Evolutionary conservation across 2,113 vertebrate genomes (phyloP).

Genomic region (Lethenteron reissneri): DNA sequence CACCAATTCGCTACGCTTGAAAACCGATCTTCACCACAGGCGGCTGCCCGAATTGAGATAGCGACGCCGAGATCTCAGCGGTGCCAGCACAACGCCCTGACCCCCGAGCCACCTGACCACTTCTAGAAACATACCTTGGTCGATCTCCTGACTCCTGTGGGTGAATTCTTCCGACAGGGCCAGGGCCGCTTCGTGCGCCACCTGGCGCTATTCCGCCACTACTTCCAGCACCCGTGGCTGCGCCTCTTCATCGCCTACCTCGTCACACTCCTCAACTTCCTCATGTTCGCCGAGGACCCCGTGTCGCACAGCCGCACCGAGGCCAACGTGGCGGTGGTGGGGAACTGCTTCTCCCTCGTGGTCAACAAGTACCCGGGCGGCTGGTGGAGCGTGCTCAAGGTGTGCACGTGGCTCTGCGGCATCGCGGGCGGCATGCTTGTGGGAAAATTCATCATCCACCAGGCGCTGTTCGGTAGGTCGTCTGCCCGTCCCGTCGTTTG

Average conservation of each 20-base stretch:
- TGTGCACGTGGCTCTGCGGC: constrained; percentile 64
- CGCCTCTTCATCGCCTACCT: constrained; percentile 80
- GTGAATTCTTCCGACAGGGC: not conserved
- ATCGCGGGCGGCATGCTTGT: constrained; percentile 58
- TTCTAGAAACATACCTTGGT: no score
- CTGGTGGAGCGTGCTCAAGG: constrained; percentile 68
- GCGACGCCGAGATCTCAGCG: no score
- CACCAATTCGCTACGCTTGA: no score
- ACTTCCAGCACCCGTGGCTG: constrained; percentile 95
- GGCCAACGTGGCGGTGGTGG: constrained; percentile 80
- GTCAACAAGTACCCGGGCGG: constrained; percentile 78
- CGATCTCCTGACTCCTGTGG: no score
- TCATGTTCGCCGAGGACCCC: constrained; percentile 90
- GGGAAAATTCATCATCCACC: constrained; percentile 89
- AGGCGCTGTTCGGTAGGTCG: constrained; percentile 71
- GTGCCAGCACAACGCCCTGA: no score
- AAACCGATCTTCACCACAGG: no score
- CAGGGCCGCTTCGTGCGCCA: not conserved
- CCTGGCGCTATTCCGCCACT: constrained; percentile 44
- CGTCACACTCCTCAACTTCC: constrained; percentile 93
- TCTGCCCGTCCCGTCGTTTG: no score
- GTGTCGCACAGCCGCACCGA: constrained; percentile 88
- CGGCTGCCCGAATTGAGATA: no score
- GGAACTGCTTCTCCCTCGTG: constrained; percentile 93
- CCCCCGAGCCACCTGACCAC: no score